Conservation (phyloP, 1,140 invertebrate species). For the Drosophila bifasciata region DNA sequence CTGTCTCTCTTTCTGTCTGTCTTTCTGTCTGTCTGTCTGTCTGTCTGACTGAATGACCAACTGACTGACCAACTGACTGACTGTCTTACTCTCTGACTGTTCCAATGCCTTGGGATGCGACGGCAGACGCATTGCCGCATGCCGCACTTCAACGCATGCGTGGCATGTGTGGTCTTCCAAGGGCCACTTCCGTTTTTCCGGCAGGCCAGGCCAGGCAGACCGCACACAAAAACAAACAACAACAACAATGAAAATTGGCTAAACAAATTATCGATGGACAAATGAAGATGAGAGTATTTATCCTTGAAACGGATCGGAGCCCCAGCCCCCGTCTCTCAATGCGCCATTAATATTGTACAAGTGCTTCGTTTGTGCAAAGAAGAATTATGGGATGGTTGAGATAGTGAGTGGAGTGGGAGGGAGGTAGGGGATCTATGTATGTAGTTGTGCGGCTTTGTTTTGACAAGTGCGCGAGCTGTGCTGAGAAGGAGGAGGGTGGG, state of each 20-base stretch:
- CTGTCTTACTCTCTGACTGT: too few species aligned
- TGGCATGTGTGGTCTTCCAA: conserved; percentile 38
- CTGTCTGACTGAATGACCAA: too few species aligned
- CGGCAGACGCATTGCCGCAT: too few species aligned
- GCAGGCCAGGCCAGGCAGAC: background rate
- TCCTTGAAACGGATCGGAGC: conserved; percentile 21
- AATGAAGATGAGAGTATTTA: conserved; percentile 26
- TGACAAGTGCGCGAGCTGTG: conserved; percentile 67
- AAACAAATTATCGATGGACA: conserved; percentile 27
- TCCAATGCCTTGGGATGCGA: background rate
- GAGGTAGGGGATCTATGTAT: too few species aligned
- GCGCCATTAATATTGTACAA: conserved; percentile 65
- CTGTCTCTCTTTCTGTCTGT: too few species aligned
- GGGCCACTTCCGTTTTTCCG: conserved; percentile 55
- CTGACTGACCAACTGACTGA: too few species aligned
- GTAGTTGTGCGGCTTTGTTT: conserved; percentile 54
- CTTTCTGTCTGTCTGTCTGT: too few species aligned
- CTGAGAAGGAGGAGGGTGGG: too few species aligned
- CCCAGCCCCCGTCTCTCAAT: conserved; percentile 39
- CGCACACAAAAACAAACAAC: conserved; percentile 13
- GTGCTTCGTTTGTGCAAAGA: conserved; percentile 34
- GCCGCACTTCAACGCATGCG: conserved; percentile 27
- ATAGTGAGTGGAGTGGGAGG: conserved; percentile 2
- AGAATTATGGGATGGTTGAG: background rate
- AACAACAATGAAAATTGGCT: conserved; percentile 31